These are phyloP conservation scores for Drosophila varians DNA, from an alignment of 1,140 invertebrate genomes.

Conservation along the genomic window DNA sequence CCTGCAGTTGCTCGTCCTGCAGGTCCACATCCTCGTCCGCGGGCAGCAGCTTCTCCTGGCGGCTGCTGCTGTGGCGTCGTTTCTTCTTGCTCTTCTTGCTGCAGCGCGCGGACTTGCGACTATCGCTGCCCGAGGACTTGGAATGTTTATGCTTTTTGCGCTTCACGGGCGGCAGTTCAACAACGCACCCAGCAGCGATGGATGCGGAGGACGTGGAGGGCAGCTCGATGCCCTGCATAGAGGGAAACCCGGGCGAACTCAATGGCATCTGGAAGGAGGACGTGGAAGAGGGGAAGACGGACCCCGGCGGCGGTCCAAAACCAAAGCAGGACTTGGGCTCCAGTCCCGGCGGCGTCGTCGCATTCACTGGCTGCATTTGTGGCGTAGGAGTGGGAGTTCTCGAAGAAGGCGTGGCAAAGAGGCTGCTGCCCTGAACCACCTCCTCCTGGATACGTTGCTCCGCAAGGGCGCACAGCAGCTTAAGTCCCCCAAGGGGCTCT, in stretches of 20 bases:
- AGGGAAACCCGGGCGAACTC: constrained; percentile 66
- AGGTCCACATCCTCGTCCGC: constrained; percentile 59
- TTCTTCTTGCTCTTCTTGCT: constrained; percentile 81
- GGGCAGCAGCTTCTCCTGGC: constrained; percentile 38
- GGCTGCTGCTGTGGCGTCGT: constrained; percentile 55
- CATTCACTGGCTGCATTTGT: not conserved
- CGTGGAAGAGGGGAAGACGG: constrained; percentile 27
- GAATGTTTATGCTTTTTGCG: constrained; percentile 83
- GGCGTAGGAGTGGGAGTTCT: constrained; percentile 52
- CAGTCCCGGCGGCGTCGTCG: constrained; percentile 14
- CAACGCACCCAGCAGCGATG: not conserved
- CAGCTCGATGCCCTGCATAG: constrained; percentile 78
- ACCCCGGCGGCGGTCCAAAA: constrained; percentile 26
- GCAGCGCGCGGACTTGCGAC: constrained; percentile 70
- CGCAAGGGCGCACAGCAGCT: constrained; percentile 92
- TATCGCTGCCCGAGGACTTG: constrained; percentile 73
- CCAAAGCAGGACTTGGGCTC: constrained; percentile 37
- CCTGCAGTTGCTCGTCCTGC: constrained; percentile 83
- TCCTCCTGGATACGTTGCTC: constrained; percentile 93
- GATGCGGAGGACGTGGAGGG: constrained; percentile 53
- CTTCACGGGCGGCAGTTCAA: constrained; percentile 58
- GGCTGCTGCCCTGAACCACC: constrained; percentile 77
- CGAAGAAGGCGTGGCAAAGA: constrained; percentile 67
- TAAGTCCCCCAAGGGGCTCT: constrained; percentile 88
- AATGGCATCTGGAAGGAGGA: constrained; percentile 48